Conservation (phyloP, 1,140 invertebrate species). For the Eubasilissa regina region DNA sequence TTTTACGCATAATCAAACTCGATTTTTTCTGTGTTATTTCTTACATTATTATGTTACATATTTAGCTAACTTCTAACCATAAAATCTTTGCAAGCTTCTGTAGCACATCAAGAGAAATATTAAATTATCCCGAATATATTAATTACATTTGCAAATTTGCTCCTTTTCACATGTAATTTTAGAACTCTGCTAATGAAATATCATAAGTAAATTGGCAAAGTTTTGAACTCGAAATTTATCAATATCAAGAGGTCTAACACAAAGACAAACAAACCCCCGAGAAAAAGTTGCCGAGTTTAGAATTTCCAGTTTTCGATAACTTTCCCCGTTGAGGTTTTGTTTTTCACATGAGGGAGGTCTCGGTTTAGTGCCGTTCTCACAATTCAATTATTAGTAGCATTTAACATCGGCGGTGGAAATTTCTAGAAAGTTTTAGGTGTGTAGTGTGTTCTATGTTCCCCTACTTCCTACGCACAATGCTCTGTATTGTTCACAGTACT, state of each 20-base stretch:
- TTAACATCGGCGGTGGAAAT: conserved; percentile 4
- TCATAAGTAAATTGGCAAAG: conserved; percentile 26
- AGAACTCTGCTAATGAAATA: conserved; percentile 19
- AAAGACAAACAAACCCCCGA: conserved; percentile 5
- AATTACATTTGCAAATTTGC: conserved; percentile 4
- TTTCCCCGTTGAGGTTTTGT: conserved; percentile 30
- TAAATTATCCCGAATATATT: conserved; percentile 24
- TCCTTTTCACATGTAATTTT: background rate
- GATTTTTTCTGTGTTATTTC: too few species aligned
- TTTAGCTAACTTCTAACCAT: too few species aligned
- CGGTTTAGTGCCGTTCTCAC: background rate
- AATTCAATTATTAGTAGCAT: conserved; percentile 25
- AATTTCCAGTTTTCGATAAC: conserved; percentile 23
- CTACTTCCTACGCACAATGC: background rate
- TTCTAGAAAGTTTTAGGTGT: background rate
- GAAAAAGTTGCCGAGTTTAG: conserved; percentile 19
- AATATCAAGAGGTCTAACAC: conserved; percentile 7
- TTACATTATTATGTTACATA: too few species aligned
- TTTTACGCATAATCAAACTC: too few species aligned
- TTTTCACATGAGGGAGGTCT: conserved; percentile 23
- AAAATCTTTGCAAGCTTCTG: background rate
- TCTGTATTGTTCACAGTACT: background rate
- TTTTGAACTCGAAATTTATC: conserved; percentile 21
- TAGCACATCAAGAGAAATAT: conserved; percentile 20
- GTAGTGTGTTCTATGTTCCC: background rate